Percentiles rank a stretch among this genome's conserved stretches.
Conservation (phyloP, 2,113 vertebrate genomes). For the Ochotona princeps region DNA sequence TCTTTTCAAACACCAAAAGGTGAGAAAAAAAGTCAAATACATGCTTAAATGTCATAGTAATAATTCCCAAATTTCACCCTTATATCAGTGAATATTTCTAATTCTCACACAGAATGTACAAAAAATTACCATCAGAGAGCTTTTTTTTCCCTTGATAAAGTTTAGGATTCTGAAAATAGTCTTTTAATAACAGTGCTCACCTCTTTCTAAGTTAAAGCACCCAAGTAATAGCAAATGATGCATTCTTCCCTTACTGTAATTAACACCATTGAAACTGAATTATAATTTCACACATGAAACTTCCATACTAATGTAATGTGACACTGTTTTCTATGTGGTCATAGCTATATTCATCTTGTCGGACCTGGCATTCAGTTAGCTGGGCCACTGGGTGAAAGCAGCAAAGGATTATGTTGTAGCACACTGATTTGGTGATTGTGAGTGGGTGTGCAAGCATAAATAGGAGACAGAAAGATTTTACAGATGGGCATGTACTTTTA, state of each 20-base stretch:
- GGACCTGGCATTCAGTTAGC: conserved; percentile 73
- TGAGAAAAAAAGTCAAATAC: conserved; percentile 38
- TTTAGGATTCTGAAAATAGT: conserved; percentile 71
- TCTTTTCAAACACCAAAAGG: conserved; percentile 62
- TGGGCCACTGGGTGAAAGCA: conserved; percentile 41
- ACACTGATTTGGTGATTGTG: not conserved
- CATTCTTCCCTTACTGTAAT: conserved; percentile 73
- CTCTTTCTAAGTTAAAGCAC: conserved; percentile 41
- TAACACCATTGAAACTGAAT: conserved; percentile 71
- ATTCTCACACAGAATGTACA: conserved; percentile 1
- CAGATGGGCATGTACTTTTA: not conserved
- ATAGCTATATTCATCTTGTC: conserved; percentile 80
- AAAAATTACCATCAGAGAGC: conserved; percentile 46
- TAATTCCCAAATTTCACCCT: conserved; percentile 32
- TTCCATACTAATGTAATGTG: conserved; percentile 82
- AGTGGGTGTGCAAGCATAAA: rapidly evolving
- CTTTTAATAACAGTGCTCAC: conserved; percentile 57
- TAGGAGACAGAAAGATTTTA: not conserved
- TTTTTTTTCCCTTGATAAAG: not conserved
- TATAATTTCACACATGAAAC: conserved; percentile 76
- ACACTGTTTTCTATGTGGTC: conserved; percentile 79
- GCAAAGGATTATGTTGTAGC: conserved; percentile 21
- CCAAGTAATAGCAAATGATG: conserved; percentile 53
- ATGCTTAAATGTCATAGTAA: conserved; percentile 44
- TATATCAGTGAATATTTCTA: conserved; percentile 53